Evolutionary conservation across 2,113 vertebrate genomes (phyloP).

Genomic region (Tautogolabrus adspersus): DNA sequence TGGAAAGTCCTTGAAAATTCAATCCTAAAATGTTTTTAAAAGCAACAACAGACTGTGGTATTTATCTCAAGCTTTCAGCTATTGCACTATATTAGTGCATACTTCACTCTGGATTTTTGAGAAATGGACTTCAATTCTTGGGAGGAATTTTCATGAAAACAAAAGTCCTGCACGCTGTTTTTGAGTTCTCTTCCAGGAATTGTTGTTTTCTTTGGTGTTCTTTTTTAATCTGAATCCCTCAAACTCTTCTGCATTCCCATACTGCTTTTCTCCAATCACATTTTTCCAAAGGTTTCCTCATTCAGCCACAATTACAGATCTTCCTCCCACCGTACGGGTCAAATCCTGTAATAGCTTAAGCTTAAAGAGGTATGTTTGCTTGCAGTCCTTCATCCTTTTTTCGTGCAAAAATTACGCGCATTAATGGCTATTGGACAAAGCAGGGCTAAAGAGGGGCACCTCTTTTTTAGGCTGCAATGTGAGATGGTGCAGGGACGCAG

Average conservation of each 20-base stretch:
- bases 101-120: conserved; percentile 6
- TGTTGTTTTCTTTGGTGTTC: conserved; percentile 27
- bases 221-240: conserved; percentile 33
- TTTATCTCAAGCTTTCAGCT: conserved; percentile 3
- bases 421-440: conserved; percentile 79
- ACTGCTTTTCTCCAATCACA: conserved; percentile 12
- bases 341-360: conserved; percentile 67
- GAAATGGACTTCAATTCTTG: neutral
- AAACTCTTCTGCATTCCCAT: conserved; percentile 42
- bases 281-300: conserved; percentile 52
- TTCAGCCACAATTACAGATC: conserved; percentile 69
- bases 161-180: conserved; percentile 18
- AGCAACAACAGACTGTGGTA: neutral
- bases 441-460: conserved; percentile 47
- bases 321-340: conserved; percentile 60
- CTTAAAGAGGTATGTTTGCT: conserved; percentile 75
- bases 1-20: neutral
- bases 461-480: conserved; percentile 47
- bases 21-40: neutral
- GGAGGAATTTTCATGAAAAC: conserved; percentile 30
- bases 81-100: neutral
- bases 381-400: conserved; percentile 60
- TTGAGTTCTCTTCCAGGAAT: conserved; percentile 1
- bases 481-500: conserved; percentile 54
- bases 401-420: conserved; percentile 76